phyloP scores from a whole-genome alignment of 1,140 invertebrate genomes.

The Vanessa atalanta region DNA sequence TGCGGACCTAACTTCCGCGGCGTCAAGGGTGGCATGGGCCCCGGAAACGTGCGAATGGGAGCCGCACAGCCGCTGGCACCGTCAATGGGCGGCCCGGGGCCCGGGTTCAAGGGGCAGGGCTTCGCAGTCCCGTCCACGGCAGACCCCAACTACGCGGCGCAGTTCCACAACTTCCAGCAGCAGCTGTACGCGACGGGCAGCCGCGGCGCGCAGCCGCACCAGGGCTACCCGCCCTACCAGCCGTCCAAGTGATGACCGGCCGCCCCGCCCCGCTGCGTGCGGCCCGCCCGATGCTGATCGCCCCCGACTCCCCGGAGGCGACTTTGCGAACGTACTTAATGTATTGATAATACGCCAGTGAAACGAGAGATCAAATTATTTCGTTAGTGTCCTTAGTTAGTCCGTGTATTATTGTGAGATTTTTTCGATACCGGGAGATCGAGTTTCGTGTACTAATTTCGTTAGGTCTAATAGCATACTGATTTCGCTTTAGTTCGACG shows the following conservation, averaged over 20 bases:
- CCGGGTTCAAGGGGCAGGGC: slow-evolving; percentile 88
- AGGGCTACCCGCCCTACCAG: slow-evolving; percentile 71
- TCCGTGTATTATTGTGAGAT: slow-evolving; percentile 61
- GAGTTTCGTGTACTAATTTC: slow-evolving; percentile 49
- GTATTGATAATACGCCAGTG: slow-evolving; percentile 53
- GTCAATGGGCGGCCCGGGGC: slow-evolving; percentile 87
- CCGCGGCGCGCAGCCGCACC: slow-evolving; percentile 78
- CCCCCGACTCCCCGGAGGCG: slow-evolving; percentile 14
- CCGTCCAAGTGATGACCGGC: slow-evolving; percentile 71
- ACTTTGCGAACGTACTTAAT: slow-evolving; percentile 51
- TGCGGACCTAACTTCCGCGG: slow-evolving; percentile 71
- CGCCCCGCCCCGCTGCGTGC: slow-evolving; percentile 5
- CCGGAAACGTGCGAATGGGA: slow-evolving; percentile 60
- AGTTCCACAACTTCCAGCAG: slow-evolving; percentile 97
- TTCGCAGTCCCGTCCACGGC: slow-evolving; percentile 92
- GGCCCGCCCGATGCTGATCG: slow-evolving; percentile 13
- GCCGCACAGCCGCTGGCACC: slow-evolving; percentile 87
- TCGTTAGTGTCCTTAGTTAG: slow-evolving; percentile 64
- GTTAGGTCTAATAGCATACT: slow-evolving; percentile 42
- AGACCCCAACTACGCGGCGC: slow-evolving; percentile 95
- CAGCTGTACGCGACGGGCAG: slow-evolving; percentile 95
- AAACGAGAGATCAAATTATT: slow-evolving; percentile 58
- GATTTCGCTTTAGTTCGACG: slow-evolving; percentile 48
- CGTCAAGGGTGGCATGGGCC: slow-evolving; percentile 69
- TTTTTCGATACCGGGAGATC: slow-evolving; percentile 49